Conservation (phyloP, 1,140 invertebrate genomes). For the Philopotamus ludificatus region DNA sequence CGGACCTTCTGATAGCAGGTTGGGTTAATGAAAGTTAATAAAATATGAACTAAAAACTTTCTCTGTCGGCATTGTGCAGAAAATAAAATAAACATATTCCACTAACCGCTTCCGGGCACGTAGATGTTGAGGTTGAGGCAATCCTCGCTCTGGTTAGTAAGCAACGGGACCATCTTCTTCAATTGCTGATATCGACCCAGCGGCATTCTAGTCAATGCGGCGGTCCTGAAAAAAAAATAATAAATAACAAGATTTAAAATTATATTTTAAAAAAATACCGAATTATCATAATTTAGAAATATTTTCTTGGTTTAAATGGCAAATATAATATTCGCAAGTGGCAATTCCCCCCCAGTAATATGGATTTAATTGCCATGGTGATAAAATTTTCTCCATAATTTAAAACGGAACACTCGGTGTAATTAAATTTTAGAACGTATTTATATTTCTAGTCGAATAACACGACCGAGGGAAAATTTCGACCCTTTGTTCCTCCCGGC, state of each 20-base stretch:
- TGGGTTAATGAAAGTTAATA: no score
- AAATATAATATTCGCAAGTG: no score
- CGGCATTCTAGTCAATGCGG: slow-evolving; percentile 68
- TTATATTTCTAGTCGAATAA: neutral
- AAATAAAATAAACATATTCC: neutral
- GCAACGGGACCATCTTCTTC: slow-evolving; percentile 61
- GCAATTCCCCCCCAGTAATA: no score
- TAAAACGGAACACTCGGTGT: neutral
- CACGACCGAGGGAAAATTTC: neutral
- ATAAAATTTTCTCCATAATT: neutral
- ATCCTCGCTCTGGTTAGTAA: slow-evolving; percentile 83
- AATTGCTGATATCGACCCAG: slow-evolving; percentile 67
- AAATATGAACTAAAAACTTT: no score
- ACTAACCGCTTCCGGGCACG: slow-evolving; percentile 78
- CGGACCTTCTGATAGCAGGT: no score
- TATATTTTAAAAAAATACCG: no score
- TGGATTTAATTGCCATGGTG: neutral
- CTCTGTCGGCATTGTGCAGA: neutral
- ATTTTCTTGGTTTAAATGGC: no score
- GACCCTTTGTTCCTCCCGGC: neutral
- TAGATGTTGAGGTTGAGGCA: slow-evolving; percentile 89
- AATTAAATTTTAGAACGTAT: neutral
- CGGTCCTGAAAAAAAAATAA: slow-evolving; percentile 50
- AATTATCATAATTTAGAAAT: no score
- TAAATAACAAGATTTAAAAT: neutral